phyloP scores from a whole-genome alignment of 2,113 vertebrate species.

The Dinomys branickii region DNA sequence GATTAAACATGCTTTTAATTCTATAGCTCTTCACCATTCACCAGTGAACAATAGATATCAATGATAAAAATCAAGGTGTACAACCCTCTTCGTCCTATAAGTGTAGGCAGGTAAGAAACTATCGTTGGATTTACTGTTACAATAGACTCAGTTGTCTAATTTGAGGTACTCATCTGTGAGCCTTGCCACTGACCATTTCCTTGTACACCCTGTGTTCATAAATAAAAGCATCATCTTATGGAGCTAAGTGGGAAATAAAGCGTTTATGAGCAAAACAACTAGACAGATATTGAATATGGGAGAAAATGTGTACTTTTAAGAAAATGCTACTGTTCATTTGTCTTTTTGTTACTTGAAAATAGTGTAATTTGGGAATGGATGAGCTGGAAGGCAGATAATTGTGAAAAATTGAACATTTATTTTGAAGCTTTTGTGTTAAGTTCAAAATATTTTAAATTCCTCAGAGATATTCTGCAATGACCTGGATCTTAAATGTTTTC shows the following conservation, averaged over 20 bases:
- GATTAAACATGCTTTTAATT: slow-evolving; percentile 1
- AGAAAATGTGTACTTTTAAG: background rate
- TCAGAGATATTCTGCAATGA: background rate
- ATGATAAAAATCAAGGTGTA: background rate
- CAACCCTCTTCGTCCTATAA: background rate
- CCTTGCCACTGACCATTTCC: background rate
- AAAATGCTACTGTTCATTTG: background rate
- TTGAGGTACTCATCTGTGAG: background rate
- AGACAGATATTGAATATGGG: background rate
- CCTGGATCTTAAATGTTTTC: background rate
- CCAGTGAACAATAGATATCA: background rate
- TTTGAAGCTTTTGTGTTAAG: background rate
- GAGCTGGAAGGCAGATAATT: background rate
- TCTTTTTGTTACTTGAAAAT: background rate
- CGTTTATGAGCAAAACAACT: background rate
- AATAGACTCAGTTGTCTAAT: background rate
- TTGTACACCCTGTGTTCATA: background rate
- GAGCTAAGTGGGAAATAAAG: background rate
- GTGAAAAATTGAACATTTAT: background rate
- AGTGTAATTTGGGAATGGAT: background rate
- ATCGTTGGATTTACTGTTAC: background rate
- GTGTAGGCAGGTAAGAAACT: background rate
- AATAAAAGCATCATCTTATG: background rate
- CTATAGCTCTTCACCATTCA: background rate
- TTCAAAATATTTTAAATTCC: background rate